phyloP scores from a whole-genome alignment of 2,113 vertebrate genomes.

The Calcarius ornatus region DNA sequence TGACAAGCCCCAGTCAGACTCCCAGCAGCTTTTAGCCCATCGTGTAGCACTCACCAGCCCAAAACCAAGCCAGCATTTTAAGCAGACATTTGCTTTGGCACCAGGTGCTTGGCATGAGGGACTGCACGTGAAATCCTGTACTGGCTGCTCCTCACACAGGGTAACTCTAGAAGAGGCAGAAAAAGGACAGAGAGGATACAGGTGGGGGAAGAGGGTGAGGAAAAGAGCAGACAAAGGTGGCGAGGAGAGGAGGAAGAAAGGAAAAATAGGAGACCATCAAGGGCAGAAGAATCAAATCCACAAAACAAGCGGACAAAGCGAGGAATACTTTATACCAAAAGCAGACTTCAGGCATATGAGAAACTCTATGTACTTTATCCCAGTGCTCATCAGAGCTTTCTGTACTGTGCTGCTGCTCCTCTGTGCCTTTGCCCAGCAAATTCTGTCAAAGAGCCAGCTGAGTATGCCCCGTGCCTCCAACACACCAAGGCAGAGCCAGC shows the following conservation, averaged over 20 bases:
- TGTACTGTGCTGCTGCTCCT: not conserved
- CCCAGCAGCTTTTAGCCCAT: not conserved
- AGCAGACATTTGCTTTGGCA: constrained; percentile 77
- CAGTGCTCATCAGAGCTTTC: not conserved
- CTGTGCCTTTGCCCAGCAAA: not conserved
- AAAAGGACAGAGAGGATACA: not conserved
- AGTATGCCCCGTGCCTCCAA: rapidly evolving
- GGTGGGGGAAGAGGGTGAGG: not conserved
- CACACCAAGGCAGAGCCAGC: not conserved
- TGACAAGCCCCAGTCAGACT: not conserved
- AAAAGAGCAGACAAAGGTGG: not conserved
- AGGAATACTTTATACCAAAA: not conserved
- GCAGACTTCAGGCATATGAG: not conserved
- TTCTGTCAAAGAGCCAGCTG: not conserved
- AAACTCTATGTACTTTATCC: not conserved
- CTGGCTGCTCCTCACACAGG: not conserved
- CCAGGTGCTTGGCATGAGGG: constrained; percentile 54
- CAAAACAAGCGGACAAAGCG: not conserved
- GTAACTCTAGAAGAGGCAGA: not conserved
- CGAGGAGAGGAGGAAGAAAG: not conserved
- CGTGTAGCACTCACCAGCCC: not conserved
- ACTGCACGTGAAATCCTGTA: constrained; percentile 46
- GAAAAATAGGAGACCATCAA: not conserved
- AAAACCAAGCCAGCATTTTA: constrained; percentile 54
- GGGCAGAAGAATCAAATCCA: not conserved